A percentile compares a stretch with the other conserved stretches of the same genome.
These are phyloP conservation scores for Phrynocephalus forsythii DNA, from an alignment of 2,797 vertebrate species.

Conservation along the genomic window DNA sequence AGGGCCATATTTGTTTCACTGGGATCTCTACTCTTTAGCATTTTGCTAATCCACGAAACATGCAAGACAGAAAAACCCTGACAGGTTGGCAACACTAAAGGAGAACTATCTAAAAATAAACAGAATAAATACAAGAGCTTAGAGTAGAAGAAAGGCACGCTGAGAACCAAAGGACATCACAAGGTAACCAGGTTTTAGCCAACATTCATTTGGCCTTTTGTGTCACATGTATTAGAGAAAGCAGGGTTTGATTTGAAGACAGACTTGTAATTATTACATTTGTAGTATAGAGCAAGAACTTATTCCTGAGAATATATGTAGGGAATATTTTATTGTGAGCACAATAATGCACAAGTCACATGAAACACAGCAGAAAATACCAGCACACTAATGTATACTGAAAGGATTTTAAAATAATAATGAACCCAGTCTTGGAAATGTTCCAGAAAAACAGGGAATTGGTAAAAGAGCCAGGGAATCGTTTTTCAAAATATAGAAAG, in stretches of 20 bases:
- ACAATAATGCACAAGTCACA: conserved; percentile 69
- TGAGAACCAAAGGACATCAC: conserved; percentile 64
- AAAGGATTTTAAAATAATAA: conserved; percentile 79
- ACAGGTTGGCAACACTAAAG: neutral
- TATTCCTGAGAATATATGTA: conserved; percentile 63
- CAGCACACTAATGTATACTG: conserved; percentile 68
- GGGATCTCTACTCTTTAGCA: neutral
- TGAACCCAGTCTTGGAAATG: conserved; percentile 76
- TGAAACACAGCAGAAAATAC: conserved; percentile 72
- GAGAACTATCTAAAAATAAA: conserved; percentile 66
- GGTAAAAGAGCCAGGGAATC: conserved; percentile 73
- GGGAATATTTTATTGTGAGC: conserved; percentile 69
- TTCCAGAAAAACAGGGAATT: conserved; percentile 73
- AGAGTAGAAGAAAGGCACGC: conserved; percentile 59
- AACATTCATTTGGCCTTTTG: conserved; percentile 80
- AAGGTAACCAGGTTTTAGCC: conserved; percentile 76
- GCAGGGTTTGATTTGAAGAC: conserved; percentile 63
- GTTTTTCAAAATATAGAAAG: conserved; percentile 75
- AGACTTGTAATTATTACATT: conserved; percentile 65
- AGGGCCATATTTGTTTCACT: too few relatives aligned
- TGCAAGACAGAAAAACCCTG: neutral
- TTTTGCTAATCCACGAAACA: conserved; percentile 27
- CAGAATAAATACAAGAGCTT: conserved; percentile 55
- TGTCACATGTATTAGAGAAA: conserved; percentile 69
- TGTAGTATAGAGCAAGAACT: conserved; percentile 63